These are phyloP conservation scores for Jaculus jaculus DNA, from an alignment of 2,113 vertebrate species.

Conservation along the genomic window DNA sequence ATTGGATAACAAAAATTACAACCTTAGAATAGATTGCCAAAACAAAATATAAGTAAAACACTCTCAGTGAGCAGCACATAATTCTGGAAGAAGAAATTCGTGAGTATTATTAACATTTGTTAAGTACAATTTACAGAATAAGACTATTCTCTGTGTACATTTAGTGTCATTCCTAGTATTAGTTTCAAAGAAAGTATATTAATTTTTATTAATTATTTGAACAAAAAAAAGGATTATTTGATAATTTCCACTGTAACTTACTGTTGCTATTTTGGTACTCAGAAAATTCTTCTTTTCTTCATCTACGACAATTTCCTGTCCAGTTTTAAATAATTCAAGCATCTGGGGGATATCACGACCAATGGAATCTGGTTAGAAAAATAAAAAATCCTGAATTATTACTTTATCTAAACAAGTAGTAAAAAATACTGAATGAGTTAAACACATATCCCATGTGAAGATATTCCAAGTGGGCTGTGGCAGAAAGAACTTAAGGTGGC, in stretches of 20 bases:
- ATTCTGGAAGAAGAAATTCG: constrained; percentile 26
- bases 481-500: neutral
- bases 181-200: neutral
- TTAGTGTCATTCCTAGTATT: constrained; percentile 1
- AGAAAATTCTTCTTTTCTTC: constrained; percentile 84
- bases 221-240: neutral
- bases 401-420: constrained; percentile 32
- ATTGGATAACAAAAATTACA: neutral
- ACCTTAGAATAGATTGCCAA: neutral
- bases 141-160: neutral
- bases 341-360: constrained; percentile 89
- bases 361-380: constrained; percentile 86
- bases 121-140: neutral
- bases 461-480: neutral
- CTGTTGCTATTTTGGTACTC: constrained; percentile 87
- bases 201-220: neutral
- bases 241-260: constrained; percentile 79
- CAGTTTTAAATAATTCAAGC: constrained; percentile 88
- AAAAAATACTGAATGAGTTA: constrained; percentile 57
- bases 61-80: neutral
- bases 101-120: neutral
- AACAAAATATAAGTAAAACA: constrained; percentile 21
- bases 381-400: constrained; percentile 52
- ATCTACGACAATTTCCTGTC: constrained; percentile 89
- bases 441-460: neutral